These are phyloP conservation scores for Sternarchorhynchus goeldii DNA, from an alignment of 2,797 vertebrate genomes.

Conservation along the genomic window DNA sequence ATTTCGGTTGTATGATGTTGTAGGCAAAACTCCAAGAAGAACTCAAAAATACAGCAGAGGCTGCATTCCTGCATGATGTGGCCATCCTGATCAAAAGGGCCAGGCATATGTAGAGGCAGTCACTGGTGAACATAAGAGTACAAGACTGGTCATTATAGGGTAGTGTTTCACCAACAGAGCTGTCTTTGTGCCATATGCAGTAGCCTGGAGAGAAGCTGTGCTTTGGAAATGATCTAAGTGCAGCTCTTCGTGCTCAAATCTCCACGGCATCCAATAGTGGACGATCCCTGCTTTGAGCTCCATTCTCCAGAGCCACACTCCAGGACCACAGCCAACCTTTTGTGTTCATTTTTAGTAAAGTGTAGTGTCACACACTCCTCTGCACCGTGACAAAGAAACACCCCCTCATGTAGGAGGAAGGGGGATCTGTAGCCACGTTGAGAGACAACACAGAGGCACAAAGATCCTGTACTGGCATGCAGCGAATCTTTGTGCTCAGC, in stretches of 20 bases:
- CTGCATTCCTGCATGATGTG: constrained; percentile 43
- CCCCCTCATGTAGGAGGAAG: constrained; percentile 18
- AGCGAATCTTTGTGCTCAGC: constrained; percentile 24
- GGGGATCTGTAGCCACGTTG: constrained; percentile 25
- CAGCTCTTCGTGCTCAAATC: constrained; percentile 3
- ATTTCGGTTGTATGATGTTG: constrained; percentile 12
- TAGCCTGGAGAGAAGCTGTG: constrained; percentile 12
- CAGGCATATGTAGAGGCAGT: constrained; percentile 15
- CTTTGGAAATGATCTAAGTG: constrained; percentile 22
- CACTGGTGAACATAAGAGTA: constrained; percentile 24
- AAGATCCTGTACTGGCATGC: constrained; percentile 31
- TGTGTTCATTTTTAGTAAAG: constrained; percentile 34
- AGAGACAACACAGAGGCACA: constrained; percentile 34
- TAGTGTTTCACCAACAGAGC: constrained; percentile 51
- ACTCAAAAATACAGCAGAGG: constrained; percentile 34
- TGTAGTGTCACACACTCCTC: constrained; percentile 39
- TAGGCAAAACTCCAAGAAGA: constrained; percentile 38
- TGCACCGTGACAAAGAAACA: constrained; percentile 35
- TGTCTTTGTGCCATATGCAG: constrained; percentile 36
- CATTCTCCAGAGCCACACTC: constrained; percentile 39
- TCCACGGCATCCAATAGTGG: constrained; percentile 11
- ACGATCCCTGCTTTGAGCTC: constrained; percentile 11
- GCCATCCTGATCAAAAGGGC: constrained; percentile 40
- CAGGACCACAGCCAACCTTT: constrained; percentile 28
- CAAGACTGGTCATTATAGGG: constrained; percentile 48